Evolutionary conservation across 2,797 vertebrate species (phyloP).

Genomic region (Onychomys leucogaster): DNA sequence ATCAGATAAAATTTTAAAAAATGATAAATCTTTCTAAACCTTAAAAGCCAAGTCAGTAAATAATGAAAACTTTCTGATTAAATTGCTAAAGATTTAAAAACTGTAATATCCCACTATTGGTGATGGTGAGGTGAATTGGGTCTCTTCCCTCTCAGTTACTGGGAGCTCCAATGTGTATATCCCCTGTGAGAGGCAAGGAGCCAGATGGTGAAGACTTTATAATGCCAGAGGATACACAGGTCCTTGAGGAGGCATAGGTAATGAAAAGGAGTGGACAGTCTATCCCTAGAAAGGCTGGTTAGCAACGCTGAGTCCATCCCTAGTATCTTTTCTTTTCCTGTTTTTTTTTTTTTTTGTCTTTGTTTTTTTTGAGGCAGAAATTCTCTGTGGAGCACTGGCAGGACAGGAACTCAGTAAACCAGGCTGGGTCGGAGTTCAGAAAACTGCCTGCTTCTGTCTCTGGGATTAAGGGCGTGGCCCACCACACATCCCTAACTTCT

Average conservation of each 20-base stretch:
- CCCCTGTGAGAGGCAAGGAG: neutral
- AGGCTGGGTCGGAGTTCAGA: neutral
- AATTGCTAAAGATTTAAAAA: neutral
- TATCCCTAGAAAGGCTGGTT: neutral
- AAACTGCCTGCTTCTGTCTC: neutral
- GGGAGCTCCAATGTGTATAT: neutral
- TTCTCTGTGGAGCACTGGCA: neutral
- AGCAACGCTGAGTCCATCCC: neutral
- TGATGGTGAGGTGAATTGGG: neutral
- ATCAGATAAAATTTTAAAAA: conserved; percentile 8
- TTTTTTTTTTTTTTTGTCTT: too few species aligned
- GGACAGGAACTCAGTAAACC: neutral
- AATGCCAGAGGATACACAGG: neutral
- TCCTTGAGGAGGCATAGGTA: neutral
- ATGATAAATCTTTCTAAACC: neutral
- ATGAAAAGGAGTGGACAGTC: neutral
- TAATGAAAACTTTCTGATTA: neutral
- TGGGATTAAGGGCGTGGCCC: neutral
- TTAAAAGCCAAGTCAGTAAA: neutral
- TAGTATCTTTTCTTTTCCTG: neutral
- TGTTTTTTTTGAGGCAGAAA: neutral
- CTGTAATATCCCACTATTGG: neutral
- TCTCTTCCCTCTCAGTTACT: neutral
- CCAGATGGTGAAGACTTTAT: neutral
- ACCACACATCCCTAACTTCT: neutral